Conservation (phyloP, 2,797 vertebrate species). For the Arrhamphus sclerolepis region DNA sequence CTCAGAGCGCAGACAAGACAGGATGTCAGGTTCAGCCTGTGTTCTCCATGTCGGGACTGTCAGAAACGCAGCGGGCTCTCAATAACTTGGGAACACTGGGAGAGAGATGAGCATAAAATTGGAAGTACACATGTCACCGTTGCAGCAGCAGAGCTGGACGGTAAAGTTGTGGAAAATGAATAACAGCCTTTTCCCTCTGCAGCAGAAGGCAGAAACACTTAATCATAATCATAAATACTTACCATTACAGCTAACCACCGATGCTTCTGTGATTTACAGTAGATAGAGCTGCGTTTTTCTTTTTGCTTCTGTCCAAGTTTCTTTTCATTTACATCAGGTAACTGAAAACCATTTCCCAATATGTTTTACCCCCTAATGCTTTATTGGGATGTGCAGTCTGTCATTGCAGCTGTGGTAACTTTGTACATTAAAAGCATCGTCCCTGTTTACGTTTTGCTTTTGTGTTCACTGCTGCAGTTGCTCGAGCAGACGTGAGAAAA, state of each 20-base stretch:
- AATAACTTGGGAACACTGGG: constrained; percentile 10
- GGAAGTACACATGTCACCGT: constrained; percentile 29
- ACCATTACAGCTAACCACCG: constrained; percentile 5
- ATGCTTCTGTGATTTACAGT: constrained; percentile 14
- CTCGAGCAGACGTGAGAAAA: constrained; percentile 24
- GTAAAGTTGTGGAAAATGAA: constrained; percentile 4
- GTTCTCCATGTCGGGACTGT: constrained; percentile 46
- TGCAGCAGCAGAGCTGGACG: constrained; percentile 18
- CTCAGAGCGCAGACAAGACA: constrained; percentile 13
- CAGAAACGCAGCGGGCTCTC: constrained; percentile 51
- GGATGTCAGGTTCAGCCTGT: constrained; percentile 33
- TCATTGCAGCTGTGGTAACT: no score
- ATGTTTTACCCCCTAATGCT: background rate
- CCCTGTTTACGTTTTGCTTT: no score
- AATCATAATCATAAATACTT: constrained; percentile 8
- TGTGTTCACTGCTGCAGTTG: constrained; percentile 1
- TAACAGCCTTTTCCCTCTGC: constrained; percentile 10
- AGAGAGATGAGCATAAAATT: constrained; percentile 31
- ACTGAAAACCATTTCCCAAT: background rate
- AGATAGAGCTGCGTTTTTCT: background rate
- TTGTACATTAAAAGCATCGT: background rate
- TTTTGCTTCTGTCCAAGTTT: background rate
- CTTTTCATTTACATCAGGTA: background rate
- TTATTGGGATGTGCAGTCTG: background rate
- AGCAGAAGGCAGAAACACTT: constrained; percentile 6